Evolutionary conservation across 53 echinoderm and acorn worm genomes (phyloP), one percentile per base, ranked within the genome.

Genomic region (Pentamera pediparva): DNA sequence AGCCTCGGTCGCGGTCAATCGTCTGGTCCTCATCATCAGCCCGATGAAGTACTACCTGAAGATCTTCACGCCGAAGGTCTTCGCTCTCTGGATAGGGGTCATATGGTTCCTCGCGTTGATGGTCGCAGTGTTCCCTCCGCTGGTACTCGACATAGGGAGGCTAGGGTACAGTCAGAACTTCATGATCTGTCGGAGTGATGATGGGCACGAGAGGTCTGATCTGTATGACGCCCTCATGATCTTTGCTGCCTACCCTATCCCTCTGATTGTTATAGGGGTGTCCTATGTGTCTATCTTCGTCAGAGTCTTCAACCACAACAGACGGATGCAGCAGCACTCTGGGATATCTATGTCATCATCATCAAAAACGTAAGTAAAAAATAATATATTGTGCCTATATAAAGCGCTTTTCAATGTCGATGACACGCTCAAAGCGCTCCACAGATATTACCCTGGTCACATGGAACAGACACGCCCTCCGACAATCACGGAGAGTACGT

Each of bases 121-220:
- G 6, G 25, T 65, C 22, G 65, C 65, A 22, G 21, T 65, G 12
- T 65, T 65, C 39, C 65, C 65, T 15, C 65, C 41, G 27, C 39
- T 65, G 8, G 65, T 36, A 9, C 39, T 65, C 39, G 65, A 21
- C 65, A 38, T 65, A 15, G 65, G 65, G 11, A 65, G 39, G 39
- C 36, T 65, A 19, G n/a, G 39, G 0, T 65, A 39, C 26, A 29
- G 39, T 25, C 19, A 19, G 19, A 13, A 37, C 1, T 37, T 37
- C 39, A 38, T 39, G 5, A 65, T 37, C 36, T 65, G 65, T 40
- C 65, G 65, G 12, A 20, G 39, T 0, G 24, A 65, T 26, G 26
- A 38, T 6, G 19, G 6, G 3, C 25, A 37, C 27, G 35, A 19
- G 17, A 21, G 35, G 20, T 65, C 65, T 37, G 19, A 35, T 5